Percentiles rank a stretch among this genome's conserved stretches.
These are phyloP conservation scores for Macropis europaea DNA, from an alignment of 2,888 invertebrate genomes.

Conservation along the genomic window DNA sequence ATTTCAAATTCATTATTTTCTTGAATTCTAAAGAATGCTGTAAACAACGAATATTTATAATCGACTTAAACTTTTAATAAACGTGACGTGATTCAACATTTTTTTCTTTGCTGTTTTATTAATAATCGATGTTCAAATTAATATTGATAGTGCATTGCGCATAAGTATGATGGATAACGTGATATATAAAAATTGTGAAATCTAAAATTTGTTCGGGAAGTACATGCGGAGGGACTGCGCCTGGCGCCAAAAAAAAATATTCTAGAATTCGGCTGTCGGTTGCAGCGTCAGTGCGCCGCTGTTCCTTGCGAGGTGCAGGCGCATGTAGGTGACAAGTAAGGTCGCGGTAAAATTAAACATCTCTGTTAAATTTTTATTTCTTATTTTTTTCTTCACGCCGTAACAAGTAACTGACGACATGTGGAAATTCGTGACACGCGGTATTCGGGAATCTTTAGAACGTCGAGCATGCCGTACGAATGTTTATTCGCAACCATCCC, in stretches of 20 bases:
- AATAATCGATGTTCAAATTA: background rate
- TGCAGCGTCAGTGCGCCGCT: slow-evolving; percentile 24
- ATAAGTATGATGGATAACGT: background rate
- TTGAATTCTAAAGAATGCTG: background rate
- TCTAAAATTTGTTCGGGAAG: background rate
- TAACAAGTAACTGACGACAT: slow-evolving; percentile 46
- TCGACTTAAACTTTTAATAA: slow-evolving; percentile 21
- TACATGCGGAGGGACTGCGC: background rate
- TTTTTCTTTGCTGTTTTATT: background rate
- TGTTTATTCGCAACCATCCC: slow-evolving; percentile 70
- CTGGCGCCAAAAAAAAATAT: background rate
- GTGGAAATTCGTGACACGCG: slow-evolving; percentile 76
- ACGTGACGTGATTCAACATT: background rate
- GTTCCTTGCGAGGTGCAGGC: slow-evolving; percentile 17
- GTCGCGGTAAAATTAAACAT: background rate
- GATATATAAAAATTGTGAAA: background rate
- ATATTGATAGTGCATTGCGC: too few species aligned
- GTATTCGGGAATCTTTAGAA: slow-evolving; percentile 73
- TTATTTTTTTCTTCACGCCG: background rate
- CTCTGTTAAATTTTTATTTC: background rate
- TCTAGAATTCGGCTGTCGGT: background rate
- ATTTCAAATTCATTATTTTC: slow-evolving; percentile 4
- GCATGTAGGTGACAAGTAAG: slow-evolving; percentile 3
- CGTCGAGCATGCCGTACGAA: slow-evolving; percentile 72
- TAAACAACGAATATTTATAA: slow-evolving; percentile 11